Conservation (phyloP, 2,113 vertebrate genomes). For the Axis porcinus region DNA sequence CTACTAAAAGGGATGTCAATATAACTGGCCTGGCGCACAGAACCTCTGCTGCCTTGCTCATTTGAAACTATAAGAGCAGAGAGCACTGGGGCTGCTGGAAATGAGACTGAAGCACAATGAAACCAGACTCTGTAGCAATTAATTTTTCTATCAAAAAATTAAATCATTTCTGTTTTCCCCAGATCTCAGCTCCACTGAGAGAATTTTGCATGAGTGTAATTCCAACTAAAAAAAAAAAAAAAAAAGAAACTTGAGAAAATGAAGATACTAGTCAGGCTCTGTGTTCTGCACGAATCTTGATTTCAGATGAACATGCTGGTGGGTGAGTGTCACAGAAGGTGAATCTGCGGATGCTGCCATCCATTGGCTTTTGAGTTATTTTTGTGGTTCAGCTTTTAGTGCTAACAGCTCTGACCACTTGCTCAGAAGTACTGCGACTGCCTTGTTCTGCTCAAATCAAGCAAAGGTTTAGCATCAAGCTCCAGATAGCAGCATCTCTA, state of each 20-base stretch:
- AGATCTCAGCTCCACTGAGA: neutral
- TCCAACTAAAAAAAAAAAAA: neutral
- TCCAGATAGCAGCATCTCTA: neutral
- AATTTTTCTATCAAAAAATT: conserved; percentile 43
- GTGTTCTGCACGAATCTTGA: neutral
- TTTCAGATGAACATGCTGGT: neutral
- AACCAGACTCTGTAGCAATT: neutral
- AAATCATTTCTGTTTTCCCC: conserved; percentile 23
- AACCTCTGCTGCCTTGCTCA: neutral
- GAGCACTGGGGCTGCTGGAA: neutral
- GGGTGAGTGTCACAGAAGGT: rapidly evolving
- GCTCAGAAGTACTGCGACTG: neutral
- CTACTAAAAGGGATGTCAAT: neutral
- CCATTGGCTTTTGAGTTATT: neutral
- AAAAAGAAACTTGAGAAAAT: neutral
- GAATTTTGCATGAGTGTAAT: neutral
- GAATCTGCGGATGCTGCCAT: neutral
- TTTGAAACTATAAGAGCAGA: neutral
- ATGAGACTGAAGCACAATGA: neutral
- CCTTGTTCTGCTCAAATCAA: neutral
- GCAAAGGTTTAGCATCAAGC: neutral
- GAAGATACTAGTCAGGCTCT: neutral
- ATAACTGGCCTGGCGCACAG: neutral
- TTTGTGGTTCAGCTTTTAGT: neutral
- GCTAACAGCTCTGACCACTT: neutral